These are phyloP conservation scores for Acridotheres tristis DNA, from an alignment of 2,797 vertebrate species.

Conservation along the genomic window DNA sequence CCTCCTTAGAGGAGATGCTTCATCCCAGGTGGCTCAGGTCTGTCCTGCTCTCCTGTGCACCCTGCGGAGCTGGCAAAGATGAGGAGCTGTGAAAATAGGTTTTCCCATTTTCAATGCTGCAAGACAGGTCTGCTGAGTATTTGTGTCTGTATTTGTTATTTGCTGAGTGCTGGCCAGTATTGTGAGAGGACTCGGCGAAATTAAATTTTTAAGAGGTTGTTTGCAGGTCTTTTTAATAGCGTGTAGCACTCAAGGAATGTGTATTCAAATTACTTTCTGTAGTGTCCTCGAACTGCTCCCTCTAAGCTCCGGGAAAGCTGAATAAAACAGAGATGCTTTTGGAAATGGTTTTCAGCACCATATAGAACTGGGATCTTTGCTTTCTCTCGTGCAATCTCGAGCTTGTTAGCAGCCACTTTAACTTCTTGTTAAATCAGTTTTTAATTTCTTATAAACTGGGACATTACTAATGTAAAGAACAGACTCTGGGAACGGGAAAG, in stretches of 20 bases:
- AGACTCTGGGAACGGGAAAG: neutral
- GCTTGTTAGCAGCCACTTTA: neutral
- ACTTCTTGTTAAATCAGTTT: neutral
- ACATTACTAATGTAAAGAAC: neutral
- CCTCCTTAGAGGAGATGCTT: neutral
- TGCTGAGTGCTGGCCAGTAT: neutral
- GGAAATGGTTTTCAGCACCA: neutral
- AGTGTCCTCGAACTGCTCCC: neutral
- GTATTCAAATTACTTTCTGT: neutral
- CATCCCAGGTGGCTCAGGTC: fast-evolving
- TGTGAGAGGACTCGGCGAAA: neutral
- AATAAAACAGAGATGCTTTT: neutral
- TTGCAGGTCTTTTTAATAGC: neutral
- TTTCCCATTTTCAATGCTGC: neutral
- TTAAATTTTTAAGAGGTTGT: neutral
- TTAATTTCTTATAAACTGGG: neutral
- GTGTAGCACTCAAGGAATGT: neutral
- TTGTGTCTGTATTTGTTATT: neutral
- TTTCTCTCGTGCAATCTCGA: neutral
- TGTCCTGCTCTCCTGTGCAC: neutral
- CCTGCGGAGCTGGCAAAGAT: neutral
- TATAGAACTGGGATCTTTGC: neutral
- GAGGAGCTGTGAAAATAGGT: neutral
- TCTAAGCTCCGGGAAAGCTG: neutral
- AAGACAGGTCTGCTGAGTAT: neutral